Evolutionary conservation across 2,113 vertebrate species (phyloP).

Genomic region (Taurulus bubalis): DNA sequence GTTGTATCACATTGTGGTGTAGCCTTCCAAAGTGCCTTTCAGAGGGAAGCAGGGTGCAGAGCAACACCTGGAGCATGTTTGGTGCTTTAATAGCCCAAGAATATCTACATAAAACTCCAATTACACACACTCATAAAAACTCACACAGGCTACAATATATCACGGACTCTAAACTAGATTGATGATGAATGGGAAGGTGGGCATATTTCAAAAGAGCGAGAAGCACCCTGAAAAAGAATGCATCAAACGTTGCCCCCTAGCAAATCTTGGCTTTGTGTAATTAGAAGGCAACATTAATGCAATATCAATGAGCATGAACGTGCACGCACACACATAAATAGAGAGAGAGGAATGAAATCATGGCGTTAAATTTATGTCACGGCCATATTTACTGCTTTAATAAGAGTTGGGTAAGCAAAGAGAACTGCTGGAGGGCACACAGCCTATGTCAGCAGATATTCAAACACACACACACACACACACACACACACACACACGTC

Average conservation of each 20-base stretch:
- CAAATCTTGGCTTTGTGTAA: slow-evolving; percentile 71
- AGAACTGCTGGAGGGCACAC: slow-evolving; percentile 69
- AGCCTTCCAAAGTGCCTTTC: slow-evolving; percentile 44
- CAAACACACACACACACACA: slow-evolving; percentile 41
- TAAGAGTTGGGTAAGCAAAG: slow-evolving; percentile 79
- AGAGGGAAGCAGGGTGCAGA: slow-evolving; percentile 32
- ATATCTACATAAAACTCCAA: slow-evolving; percentile 76
- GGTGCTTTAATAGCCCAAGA: slow-evolving; percentile 65
- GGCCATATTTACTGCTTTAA: slow-evolving; percentile 81
- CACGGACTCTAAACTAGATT: slow-evolving; percentile 64
- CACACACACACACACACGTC: slow-evolving; percentile 8
- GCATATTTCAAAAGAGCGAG: slow-evolving; percentile 70
- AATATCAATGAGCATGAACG: slow-evolving; percentile 71
- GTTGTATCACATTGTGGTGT: slow-evolving; percentile 10
- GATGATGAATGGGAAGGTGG: slow-evolving; percentile 60
- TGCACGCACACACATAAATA: slow-evolving; percentile 7
- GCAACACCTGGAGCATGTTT: slow-evolving; percentile 71
- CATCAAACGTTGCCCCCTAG: slow-evolving; percentile 69
- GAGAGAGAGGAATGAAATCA: slow-evolving; percentile 69
- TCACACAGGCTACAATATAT: slow-evolving; percentile 54
- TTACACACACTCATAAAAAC: slow-evolving; percentile 75
- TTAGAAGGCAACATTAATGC: slow-evolving; percentile 75
- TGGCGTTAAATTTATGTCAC: slow-evolving; percentile 76
- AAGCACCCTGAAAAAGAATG: slow-evolving; percentile 59
- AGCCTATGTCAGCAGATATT: slow-evolving; percentile 81